A percentile compares a stretch with the other conserved stretches of the same genome.
Evolutionary conservation across 1,140 invertebrate species (phyloP).

Genomic region (Plutomurus gul): DNA sequence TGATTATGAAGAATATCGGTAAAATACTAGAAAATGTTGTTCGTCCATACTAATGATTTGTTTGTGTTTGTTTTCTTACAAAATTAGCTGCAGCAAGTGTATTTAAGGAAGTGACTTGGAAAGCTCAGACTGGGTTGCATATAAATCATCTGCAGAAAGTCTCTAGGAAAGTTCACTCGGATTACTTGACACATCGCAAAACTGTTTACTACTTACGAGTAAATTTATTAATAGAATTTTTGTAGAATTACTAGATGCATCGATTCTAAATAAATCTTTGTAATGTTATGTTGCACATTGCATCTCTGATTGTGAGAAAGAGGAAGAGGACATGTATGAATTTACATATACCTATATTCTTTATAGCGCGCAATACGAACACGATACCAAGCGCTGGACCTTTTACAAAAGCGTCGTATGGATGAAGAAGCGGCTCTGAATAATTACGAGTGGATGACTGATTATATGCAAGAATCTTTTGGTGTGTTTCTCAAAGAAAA

Average conservation of each 20-base stretch:
- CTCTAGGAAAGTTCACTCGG: constrained; percentile 41
- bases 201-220: constrained; percentile 45
- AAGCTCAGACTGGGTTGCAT: constrained; percentile 41
- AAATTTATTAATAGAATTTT: neutral
- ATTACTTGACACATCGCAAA: constrained; percentile 45
- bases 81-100: constrained; percentile 15
- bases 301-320: neutral
- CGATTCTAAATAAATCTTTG: too few species aligned
- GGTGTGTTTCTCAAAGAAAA: constrained; percentile 50
- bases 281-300: neutral
- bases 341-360: neutral
- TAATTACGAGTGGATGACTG: constrained; percentile 47
- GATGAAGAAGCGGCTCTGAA: constrained; percentile 43
- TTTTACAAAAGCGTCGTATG: constrained; percentile 18
- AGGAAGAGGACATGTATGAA: too few species aligned
- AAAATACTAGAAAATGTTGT: neutral
- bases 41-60: too few species aligned
- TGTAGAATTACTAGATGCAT: neutral
- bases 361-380: constrained; percentile 41
- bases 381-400: constrained; percentile 32
- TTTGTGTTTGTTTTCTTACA: neutral
- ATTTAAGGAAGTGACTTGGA: constrained; percentile 45
- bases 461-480: constrained; percentile 41
- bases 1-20: neutral
- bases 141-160: constrained; percentile 49